A percentile compares a stretch with the other conserved stretches of the same genome.
phyloP scores from a whole-genome alignment of 2,113 vertebrate genomes.

The Brachirus orientalis region DNA sequence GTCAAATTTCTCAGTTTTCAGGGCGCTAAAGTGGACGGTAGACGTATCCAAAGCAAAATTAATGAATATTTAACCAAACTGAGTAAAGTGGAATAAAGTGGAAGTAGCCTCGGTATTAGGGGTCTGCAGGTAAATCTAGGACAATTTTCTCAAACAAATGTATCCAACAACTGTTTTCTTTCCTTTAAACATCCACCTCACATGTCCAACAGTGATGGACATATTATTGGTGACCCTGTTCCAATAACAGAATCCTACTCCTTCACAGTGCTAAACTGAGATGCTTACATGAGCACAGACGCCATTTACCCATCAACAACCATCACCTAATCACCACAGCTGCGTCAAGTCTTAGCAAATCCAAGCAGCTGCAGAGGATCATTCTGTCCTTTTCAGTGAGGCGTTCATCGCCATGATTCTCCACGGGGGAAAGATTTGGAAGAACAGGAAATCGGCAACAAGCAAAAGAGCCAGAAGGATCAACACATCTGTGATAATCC shows the following conservation, averaged over 20 bases:
- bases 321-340: slow-evolving; percentile 54
- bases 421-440: slow-evolving; percentile 41
- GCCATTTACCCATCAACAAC: slow-evolving; percentile 25
- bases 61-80: too few relatives aligned
- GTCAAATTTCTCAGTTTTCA: too few relatives aligned
- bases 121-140: too few relatives aligned
- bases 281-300: background rate
- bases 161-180: too few relatives aligned
- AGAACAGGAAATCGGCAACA: slow-evolving; percentile 10
- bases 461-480: slow-evolving; percentile 17
- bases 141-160: too few relatives aligned
- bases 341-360: slow-evolving; percentile 56
- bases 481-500: slow-evolving; percentile 62
- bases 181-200: background rate
- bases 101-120: too few relatives aligned
- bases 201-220: background rate
- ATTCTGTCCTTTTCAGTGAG: slow-evolving; percentile 19
- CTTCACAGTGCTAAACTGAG: background rate
- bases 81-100: too few relatives aligned
- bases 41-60: too few relatives aligned
- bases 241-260: background rate
- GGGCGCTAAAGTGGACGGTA: too few relatives aligned
- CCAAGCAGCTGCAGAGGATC: slow-evolving; percentile 60
- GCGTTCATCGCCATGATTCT: slow-evolving; percentile 14
- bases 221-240: background rate